These are phyloP conservation scores for Drosophila rellima DNA, from an alignment of 2,888 invertebrate genomes.

Conservation along the genomic window DNA sequence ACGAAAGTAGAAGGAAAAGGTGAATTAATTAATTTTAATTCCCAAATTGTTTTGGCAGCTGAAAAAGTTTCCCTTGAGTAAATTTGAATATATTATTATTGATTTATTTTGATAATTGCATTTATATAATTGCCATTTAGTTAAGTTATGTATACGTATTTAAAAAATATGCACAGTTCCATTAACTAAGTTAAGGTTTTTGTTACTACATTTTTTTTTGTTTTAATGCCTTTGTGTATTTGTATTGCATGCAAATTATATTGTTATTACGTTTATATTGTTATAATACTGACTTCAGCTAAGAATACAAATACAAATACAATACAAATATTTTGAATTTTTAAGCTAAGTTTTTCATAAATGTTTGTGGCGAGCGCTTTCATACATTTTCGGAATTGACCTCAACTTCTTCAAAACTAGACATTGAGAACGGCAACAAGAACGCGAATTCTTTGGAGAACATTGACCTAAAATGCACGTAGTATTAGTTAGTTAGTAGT, in stretches of 20 bases:
- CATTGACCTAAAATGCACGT: slow-evolving; percentile 41
- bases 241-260: slow-evolving; percentile 6
- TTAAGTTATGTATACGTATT: slow-evolving; percentile 58
- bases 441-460: slow-evolving; percentile 31
- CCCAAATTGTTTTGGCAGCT: too few relatives aligned
- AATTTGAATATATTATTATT: neutral
- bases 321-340: slow-evolving; percentile 20
- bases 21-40: neutral
- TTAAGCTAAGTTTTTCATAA: slow-evolving; percentile 6
- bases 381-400: slow-evolving; percentile 80
- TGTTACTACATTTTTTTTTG: slow-evolving; percentile 14
- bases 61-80: neutral
- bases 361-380: slow-evolving; percentile 71
- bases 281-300: slow-evolving; percentile 50
- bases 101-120: slow-evolving; percentile 58
- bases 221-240: slow-evolving; percentile 19
- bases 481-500: slow-evolving; percentile 9
- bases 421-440: slow-evolving; percentile 40
- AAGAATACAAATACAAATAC: slow-evolving; percentile 27
- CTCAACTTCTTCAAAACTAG: slow-evolving; percentile 17
- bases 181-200: slow-evolving; percentile 70
- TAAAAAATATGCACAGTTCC: slow-evolving; percentile 76
- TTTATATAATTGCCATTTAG: slow-evolving; percentile 66
- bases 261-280: neutral
- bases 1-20: neutral